These are phyloP conservation scores for Corythaixoides concolor DNA, from an alignment of 2,113 vertebrate species.

Conservation along the genomic window DNA sequence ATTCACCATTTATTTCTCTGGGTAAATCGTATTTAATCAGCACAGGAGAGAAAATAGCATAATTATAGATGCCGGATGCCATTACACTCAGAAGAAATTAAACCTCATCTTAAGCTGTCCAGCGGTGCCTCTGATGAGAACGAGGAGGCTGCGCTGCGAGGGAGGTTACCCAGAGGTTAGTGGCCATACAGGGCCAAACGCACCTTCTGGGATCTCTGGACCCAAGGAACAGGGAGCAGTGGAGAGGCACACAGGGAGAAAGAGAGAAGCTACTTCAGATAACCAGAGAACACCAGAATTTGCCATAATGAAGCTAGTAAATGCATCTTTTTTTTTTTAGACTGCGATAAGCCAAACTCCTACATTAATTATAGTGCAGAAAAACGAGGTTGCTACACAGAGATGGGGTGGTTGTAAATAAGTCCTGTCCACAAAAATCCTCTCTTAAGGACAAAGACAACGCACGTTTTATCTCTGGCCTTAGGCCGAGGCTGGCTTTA, in stretches of 20 bases:
- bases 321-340: conserved; percentile 35
- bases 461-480: neutral
- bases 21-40: conserved; percentile 79
- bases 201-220: conserved; percentile 36
- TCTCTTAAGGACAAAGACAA: neutral
- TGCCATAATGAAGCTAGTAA: conserved; percentile 8
- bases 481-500: neutral
- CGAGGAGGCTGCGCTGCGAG: conserved; percentile 37
- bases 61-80: conserved; percentile 80
- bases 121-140: conserved; percentile 58
- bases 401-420: conserved; percentile 18
- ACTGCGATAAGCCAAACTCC: conserved; percentile 4
- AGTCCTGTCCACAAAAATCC: neutral
- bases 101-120: conserved; percentile 72
- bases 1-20: conserved; percentile 77
- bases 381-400: conserved; percentile 27
- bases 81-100: conserved; percentile 79
- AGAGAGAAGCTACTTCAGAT: neutral
- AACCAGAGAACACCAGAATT: neutral
- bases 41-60: conserved; percentile 79
- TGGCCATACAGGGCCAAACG: conserved; percentile 30
- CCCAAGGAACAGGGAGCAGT: neutral
- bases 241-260: neutral
- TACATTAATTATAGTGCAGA: conserved; percentile 11
- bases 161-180: conserved; percentile 73